Evolutionary conservation across 2,113 vertebrate genomes (phyloP).

Genomic region (Oncorhynchus keta): DNA sequence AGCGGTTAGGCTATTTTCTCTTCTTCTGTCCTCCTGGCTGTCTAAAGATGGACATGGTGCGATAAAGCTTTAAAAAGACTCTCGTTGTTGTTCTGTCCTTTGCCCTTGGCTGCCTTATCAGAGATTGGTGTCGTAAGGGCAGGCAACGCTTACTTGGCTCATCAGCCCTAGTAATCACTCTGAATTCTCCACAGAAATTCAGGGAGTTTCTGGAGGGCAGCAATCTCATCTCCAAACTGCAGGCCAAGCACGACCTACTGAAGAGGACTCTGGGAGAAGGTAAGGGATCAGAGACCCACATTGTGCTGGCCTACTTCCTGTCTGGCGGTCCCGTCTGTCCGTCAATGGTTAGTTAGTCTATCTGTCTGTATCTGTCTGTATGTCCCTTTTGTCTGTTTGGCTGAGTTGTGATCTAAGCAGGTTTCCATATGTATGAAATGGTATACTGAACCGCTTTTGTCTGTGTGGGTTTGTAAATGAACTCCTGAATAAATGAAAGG

Average conservation of each 20-base stretch:
- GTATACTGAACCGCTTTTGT: background rate
- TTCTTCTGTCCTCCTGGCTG: constrained; percentile 30
- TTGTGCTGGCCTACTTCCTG: background rate
- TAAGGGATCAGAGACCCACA: constrained; percentile 46
- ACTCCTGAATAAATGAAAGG: background rate
- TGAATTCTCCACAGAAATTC: constrained; percentile 89
- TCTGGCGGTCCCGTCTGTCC: background rate
- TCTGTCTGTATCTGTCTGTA: too few species aligned
- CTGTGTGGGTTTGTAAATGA: background rate
- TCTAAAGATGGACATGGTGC: constrained; percentile 55
- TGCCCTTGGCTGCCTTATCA: constrained; percentile 50
- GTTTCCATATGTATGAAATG: background rate
- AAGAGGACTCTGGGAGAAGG: constrained; percentile 94
- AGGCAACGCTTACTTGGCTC: constrained; percentile 23
- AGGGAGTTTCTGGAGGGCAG: constrained; percentile 96
- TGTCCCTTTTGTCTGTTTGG: background rate
- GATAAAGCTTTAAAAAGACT: constrained; percentile 53
- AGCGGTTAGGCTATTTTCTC: constrained; percentile 16
- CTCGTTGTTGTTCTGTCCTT: constrained; percentile 19
- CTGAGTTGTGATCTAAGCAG: background rate
- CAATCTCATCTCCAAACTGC: constrained; percentile 97
- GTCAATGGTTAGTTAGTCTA: background rate
- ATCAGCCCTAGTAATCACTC: constrained; percentile 51
- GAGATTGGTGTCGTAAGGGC: constrained; percentile 46
- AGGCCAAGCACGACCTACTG: constrained; percentile 96